These are phyloP conservation scores for Sebastes hubbsi DNA, from an alignment of 2,797 vertebrate species.

Conservation along the genomic window DNA sequence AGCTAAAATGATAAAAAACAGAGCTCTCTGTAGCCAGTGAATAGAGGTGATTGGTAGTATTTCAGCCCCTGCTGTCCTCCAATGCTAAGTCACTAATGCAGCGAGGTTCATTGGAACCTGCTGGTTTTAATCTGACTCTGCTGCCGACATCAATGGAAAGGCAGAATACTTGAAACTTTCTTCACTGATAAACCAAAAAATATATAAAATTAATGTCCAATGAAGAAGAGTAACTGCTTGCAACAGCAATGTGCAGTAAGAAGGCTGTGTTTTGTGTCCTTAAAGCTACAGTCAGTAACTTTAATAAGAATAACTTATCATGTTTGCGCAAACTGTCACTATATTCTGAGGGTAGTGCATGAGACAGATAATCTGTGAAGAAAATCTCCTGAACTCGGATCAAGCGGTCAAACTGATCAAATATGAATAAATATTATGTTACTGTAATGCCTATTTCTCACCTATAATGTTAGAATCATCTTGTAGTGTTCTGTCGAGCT, in stretches of 20 bases:
- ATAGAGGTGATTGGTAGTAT: neutral
- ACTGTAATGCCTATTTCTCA: too few relatives aligned
- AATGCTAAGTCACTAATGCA: neutral
- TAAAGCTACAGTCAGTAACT: too few relatives aligned
- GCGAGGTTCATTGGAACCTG: neutral
- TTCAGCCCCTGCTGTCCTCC: neutral
- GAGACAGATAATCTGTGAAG: too few relatives aligned
- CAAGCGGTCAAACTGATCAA: too few relatives aligned
- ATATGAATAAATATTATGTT: too few relatives aligned
- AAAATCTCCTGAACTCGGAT: too few relatives aligned
- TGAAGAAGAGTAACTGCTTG: neutral
- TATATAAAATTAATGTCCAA: neutral
- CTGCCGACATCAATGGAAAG: neutral
- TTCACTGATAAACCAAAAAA: neutral
- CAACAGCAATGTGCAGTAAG: neutral
- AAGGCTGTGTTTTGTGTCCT: neutral
- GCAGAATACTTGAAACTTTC: neutral
- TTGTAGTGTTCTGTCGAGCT: too few relatives aligned
- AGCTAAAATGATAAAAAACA: constrained; percentile 1
- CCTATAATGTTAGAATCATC: too few relatives aligned
- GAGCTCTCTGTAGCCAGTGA: neutral
- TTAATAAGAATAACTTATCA: too few relatives aligned
- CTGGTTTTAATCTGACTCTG: neutral
- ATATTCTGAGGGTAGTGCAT: too few relatives aligned
- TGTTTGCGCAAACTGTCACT: too few relatives aligned